Base-by-base conservation (phyloP, 2,888 invertebrate genomes). In the Seira ritae region DNA sequence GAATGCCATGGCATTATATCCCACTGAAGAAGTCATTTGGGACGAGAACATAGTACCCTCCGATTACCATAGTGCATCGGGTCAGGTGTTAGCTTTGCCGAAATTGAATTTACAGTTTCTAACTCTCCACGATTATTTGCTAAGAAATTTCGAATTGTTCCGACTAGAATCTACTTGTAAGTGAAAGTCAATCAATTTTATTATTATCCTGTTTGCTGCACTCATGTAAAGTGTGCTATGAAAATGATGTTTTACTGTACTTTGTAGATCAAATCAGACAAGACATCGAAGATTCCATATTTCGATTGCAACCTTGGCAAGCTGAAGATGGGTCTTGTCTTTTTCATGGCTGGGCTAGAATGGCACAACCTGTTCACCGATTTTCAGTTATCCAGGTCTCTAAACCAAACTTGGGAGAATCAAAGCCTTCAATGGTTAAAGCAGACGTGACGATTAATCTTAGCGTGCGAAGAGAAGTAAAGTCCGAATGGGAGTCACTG, bases 281-380 rank as follows among this genome's bases (percentile, higher is more conserved):
- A 91, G 99, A 99, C 90, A 96, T 99, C 83, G 99, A 99, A 92
- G 98, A 99, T 92, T 96, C 97, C 3, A 95, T 99, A 0, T 96
- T 96, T 90, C 94, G 99, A 89, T 93, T 99, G 90, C 31, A 31
- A 31, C 31, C 31, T 4, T 31, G 98, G 96, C 93, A 94, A 90
- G 92, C 97, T 0, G 98, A 98, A 92, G 97, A 97, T 90, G 94
- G 93, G 0, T 94, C 93, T 74, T 94, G 95, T 0, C 95, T 96
- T 89, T 99, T 98, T 92, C 98, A 98, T 15, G 99, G 99, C 0
- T 99, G 99, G 99, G 98, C 99, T 0, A 93, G 99, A 85, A 99
- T 99, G 99, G 99, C 99, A 0, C 95, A 98, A 89, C 97, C 98
- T 0, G 95, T 99, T 79, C 93, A 95, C 8, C 94, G 95, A 83